Conservation (phyloP, 2,888 invertebrate genomes). For the Pemphredon lugubris region DNA sequence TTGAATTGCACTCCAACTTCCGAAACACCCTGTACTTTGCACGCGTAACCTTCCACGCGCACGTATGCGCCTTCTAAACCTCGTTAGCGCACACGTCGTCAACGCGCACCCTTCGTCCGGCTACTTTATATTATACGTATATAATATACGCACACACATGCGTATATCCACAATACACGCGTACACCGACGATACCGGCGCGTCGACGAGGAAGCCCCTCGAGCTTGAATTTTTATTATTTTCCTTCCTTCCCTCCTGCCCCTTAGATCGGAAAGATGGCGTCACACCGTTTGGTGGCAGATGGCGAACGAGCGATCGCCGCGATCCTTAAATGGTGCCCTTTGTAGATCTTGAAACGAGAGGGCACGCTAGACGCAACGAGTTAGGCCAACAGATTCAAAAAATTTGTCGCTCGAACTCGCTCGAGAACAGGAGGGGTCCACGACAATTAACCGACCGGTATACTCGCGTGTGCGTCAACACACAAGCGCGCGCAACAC, state of each 20-base stretch:
- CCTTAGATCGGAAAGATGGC: constrained; percentile 22
- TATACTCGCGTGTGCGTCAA: constrained; percentile 22
- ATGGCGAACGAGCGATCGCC: constrained; percentile 56
- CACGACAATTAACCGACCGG: constrained; percentile 41
- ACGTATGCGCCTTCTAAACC: not conserved
- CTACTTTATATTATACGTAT: no score
- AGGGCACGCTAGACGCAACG: constrained; percentile 13
- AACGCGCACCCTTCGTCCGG: no score
- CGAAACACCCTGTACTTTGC: not conserved
- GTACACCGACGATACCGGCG: constrained; percentile 33
- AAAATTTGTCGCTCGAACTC: constrained; percentile 32
- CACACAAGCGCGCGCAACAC: no score
- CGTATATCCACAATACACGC: no score
- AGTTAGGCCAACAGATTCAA: constrained; percentile 24
- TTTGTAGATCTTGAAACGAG: constrained; percentile 45
- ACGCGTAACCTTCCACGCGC: not conserved
- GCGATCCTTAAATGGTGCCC: constrained; percentile 46
- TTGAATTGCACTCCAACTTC: no score
- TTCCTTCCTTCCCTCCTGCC: not conserved
- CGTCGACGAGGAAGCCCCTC: constrained; percentile 37
- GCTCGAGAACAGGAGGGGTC: constrained; percentile 18
- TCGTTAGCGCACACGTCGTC: not conserved
- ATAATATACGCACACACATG: no score
- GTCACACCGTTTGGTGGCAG: constrained; percentile 42
- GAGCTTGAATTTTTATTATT: constrained; percentile 54